Percentiles rank a stretch among this genome's conserved stretches.
Conservation (phyloP, 2,797 vertebrate species). For the Balearica regulorum region DNA sequence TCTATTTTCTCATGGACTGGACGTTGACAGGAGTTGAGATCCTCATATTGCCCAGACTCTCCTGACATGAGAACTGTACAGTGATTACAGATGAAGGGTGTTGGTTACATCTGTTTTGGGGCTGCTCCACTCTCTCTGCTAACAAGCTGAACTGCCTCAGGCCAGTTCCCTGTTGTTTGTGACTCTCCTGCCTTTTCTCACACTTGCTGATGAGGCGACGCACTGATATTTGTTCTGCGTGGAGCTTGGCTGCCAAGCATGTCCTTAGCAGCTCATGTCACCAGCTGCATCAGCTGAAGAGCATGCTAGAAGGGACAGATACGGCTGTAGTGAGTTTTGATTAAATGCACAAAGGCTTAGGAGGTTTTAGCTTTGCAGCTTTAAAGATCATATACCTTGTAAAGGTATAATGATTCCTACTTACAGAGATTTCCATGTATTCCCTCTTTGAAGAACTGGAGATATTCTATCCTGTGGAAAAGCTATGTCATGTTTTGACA, state of each 20-base stretch:
- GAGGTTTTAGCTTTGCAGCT: background rate
- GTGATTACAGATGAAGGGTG: slow-evolving; percentile 63
- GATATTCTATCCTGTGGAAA: background rate
- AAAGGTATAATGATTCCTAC: background rate
- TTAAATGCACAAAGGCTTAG: background rate
- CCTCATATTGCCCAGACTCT: slow-evolving; percentile 49
- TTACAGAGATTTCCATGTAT: background rate
- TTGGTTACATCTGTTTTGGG: slow-evolving; percentile 59
- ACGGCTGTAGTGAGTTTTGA: background rate
- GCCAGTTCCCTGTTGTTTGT: slow-evolving; percentile 59
- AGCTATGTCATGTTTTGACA: background rate
- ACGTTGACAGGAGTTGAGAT: slow-evolving; percentile 64
- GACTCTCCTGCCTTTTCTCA: slow-evolving; percentile 65
- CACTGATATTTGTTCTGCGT: slow-evolving; percentile 18
- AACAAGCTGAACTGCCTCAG: slow-evolving; percentile 67
- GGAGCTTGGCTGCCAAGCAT: background rate
- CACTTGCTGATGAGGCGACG: slow-evolving; percentile 21
- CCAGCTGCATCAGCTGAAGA: slow-evolving; percentile 41
- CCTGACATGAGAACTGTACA: slow-evolving; percentile 56
- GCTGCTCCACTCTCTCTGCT: slow-evolving; percentile 16
- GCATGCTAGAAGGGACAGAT: background rate
- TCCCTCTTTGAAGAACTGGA: background rate
- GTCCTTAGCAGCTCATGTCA: background rate
- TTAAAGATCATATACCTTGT: background rate
- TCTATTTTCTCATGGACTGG: slow-evolving; percentile 61